These are phyloP conservation scores for Mus musculus DNA, from an alignment of 2,113 vertebrate species.

Conservation along the genomic window DNA sequence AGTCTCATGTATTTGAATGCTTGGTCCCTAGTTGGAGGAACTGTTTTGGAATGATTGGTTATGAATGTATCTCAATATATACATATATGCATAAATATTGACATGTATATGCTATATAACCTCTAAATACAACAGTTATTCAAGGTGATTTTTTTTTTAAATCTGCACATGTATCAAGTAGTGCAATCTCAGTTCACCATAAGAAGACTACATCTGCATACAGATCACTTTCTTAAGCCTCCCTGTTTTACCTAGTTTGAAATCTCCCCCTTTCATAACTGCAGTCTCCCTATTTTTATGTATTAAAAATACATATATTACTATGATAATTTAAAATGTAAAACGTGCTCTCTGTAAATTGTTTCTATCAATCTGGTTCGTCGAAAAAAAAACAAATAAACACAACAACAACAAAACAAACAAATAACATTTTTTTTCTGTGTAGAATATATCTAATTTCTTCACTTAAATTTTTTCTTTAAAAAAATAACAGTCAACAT, in stretches of 20 bases:
- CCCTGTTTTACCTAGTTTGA: background rate
- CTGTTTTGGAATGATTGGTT: background rate
- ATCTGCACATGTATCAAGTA: background rate
- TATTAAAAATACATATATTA: conserved; percentile 23
- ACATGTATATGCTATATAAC: background rate
- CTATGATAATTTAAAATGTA: conserved; percentile 1
- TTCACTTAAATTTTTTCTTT: background rate
- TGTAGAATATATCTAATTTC: conserved; percentile 30
- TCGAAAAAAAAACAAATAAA: background rate
- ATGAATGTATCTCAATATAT: background rate
- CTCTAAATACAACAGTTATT: background rate
- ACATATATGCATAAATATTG: background rate
- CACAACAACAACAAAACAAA: too few species aligned
- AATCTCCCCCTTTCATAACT: background rate
- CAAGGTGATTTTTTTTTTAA: background rate
- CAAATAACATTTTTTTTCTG: background rate
- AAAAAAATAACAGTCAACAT: conserved; percentile 1
- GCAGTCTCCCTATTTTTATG: background rate
- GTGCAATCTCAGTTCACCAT: background rate
- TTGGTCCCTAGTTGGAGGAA: background rate
- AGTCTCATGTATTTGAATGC: background rate
- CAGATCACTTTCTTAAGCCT: background rate
- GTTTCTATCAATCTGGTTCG: background rate
- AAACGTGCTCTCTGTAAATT: background rate
- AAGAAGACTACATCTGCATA: conserved; percentile 14